Base-by-base conservation (phyloP, 2,888 invertebrate species). In the Agapetus fuscipes region DNA sequence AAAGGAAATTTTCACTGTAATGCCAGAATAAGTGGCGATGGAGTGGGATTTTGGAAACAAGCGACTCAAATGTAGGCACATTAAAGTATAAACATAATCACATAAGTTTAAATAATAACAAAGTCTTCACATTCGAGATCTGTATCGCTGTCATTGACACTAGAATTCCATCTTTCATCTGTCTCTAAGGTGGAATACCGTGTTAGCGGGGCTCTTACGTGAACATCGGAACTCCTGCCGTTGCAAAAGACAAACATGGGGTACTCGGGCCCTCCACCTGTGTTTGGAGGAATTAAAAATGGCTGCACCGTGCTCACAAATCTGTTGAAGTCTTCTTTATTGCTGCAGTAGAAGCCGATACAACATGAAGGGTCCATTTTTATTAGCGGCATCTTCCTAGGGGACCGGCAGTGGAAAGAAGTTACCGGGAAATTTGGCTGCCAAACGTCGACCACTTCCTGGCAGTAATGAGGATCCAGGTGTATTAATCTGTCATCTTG, bases 361-460 rank as follows among this genome's bases (percentile, higher is more conserved):
- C 90, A 88, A 60, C 90, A 91, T 49, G 89, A 89, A 9, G 91
- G 91, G 64, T 93, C 93, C 83, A 93, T 86, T 68, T 87, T 87
- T 40, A 69, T 76, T 12, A 88, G 72, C 46, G 84, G 76, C 65
- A 91, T 76, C 62, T 91, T 91, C 41, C 89, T 70, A 17, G 91
- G 90, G 15, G 85, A 84, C 48, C 80, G 74, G 58, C 90, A 91
- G 58, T 93, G 91, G 66, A 85, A 93, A 37, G 83, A 78, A 53
- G 80, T 71, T 39, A 84, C 62, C 13, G 83, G 74, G 59, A 90
- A 91, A 55, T 83, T 78, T 36, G 80, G 74, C 53, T 81, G 79
- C 69, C 80, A 80, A 1, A 87, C 84, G 64, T 90, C 86, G 20
- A 91, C 84, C 64, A 82, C 81, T 61, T 91, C 88, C 62, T 94